Evolutionary conservation across 2,888 invertebrate genomes (phyloP).

Genomic region (Hyles lineata): DNA sequence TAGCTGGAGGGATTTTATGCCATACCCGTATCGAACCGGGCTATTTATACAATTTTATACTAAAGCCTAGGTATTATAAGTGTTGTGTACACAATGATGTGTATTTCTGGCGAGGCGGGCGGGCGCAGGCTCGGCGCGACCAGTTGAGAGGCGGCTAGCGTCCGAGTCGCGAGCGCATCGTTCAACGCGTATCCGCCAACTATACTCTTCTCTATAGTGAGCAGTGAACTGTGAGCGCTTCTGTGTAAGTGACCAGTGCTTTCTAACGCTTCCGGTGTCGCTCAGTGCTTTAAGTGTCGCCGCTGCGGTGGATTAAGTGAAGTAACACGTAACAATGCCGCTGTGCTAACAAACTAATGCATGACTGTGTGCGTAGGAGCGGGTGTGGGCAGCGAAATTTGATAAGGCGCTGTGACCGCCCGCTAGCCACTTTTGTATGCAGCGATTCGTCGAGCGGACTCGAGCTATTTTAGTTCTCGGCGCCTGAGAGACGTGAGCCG

Average conservation of each 20-base stretch:
- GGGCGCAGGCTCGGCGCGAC: constrained; percentile 62
- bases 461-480: constrained; percentile 73
- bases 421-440: constrained; percentile 82
- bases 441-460: constrained; percentile 59
- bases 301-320: constrained; percentile 61
- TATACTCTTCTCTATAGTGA: constrained; percentile 40
- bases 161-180: constrained; percentile 53
- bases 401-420: constrained; percentile 75
- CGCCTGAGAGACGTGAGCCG: constrained; percentile 47
- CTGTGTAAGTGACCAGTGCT: constrained; percentile 78
- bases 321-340: constrained; percentile 58
- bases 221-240: constrained; percentile 58
- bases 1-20: constrained; percentile 51
- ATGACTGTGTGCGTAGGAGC: constrained; percentile 68
- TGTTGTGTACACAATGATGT: constrained; percentile 80
- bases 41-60: constrained; percentile 78
- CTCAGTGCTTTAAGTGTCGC: constrained; percentile 69
- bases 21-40: constrained; percentile 47
- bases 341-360: constrained; percentile 82
- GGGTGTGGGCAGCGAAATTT: constrained; percentile 81
- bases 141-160: constrained; percentile 45
- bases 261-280: constrained; percentile 60
- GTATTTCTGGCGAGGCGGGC: constrained; percentile 75
- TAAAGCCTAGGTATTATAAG: constrained; percentile 76
- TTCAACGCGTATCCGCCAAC: constrained; percentile 45